Conservation (phyloP, 2,888 invertebrate species). For the Andrena trimmerana region DNA sequence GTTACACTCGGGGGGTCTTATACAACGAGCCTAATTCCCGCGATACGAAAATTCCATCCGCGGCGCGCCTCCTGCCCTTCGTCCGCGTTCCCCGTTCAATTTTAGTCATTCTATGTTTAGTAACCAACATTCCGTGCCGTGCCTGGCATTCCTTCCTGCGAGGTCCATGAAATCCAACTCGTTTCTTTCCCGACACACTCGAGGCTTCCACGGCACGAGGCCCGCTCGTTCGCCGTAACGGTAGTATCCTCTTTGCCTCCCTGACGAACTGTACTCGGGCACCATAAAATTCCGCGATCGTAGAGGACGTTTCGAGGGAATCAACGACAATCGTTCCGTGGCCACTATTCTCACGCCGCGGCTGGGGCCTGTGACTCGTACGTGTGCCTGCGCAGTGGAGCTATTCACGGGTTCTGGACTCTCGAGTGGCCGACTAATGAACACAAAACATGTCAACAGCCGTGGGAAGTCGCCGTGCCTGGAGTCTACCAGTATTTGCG, state of each 20-base stretch:
- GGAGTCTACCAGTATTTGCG: constrained; percentile 63
- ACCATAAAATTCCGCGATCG: constrained; percentile 41
- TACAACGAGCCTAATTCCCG: background rate
- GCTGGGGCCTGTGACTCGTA: constrained; percentile 72
- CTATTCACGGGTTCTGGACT: constrained; percentile 67
- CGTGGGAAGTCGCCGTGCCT: constrained; percentile 80
- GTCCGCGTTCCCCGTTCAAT: constrained; percentile 34
- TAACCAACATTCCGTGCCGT: background rate
- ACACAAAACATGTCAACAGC: constrained; percentile 84
- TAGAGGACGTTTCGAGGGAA: constrained; percentile 29
- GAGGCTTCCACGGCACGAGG: background rate
- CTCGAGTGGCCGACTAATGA: constrained; percentile 81
- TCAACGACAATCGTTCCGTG: constrained; percentile 51
- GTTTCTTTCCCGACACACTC: constrained; percentile 28
- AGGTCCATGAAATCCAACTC: constrained; percentile 28
- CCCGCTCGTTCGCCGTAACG: constrained; percentile 11
- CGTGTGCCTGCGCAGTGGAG: constrained; percentile 47
- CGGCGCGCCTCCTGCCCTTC: constrained; percentile 3
- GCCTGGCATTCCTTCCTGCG: background rate
- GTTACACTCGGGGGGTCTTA: background rate
- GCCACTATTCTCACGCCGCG: constrained; percentile 76
- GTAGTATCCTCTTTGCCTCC: background rate
- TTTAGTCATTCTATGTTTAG: constrained; percentile 23
- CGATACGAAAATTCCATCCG: constrained; percentile 15
- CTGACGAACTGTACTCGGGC: constrained; percentile 27